A percentile compares a stretch with the other conserved stretches of the same genome.
Evolutionary conservation across 2,113 vertebrate genomes (phyloP).

Genomic region (Scomber scombrus): DNA sequence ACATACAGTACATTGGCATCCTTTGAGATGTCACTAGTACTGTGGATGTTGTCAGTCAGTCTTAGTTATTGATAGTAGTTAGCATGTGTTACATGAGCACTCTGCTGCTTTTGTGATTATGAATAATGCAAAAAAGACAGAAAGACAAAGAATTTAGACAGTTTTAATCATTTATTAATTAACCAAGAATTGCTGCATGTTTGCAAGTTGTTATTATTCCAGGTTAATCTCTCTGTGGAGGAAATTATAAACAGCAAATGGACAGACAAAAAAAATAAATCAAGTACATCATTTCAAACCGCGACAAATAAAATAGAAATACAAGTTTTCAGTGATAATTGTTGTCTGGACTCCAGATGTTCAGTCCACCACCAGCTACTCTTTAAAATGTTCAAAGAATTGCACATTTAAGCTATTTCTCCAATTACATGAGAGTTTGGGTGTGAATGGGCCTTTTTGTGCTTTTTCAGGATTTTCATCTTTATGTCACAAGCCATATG

Average conservation of each 20-base stretch:
- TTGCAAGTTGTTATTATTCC: neutral
- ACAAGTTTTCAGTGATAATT: neutral
- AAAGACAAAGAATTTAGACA: neutral
- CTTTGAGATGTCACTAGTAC: no score
- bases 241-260: conserved; percentile 11
- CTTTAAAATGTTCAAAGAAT: conserved; percentile 14
- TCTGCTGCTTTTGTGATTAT: neutral
- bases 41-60: no score
- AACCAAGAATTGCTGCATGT: neutral
- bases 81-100: neutral
- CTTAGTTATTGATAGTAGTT: neutral
- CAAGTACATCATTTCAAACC: neutral
- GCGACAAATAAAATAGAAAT: neutral
- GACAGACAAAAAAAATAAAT: conserved; percentile 1
- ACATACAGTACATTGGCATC: neutral
- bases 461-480: neutral
- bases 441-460: conserved; percentile 9
- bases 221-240: neutral
- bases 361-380: neutral
- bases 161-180: conserved; percentile 36
- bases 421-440: neutral
- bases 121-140: neutral
- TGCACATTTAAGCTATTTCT: conserved; percentile 15
- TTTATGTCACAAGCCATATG: conserved; percentile 2
- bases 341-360: neutral